These are phyloP conservation scores for Pandemis cinnamomeana DNA, from an alignment of 2,888 invertebrate species.

Conservation along the genomic window DNA sequence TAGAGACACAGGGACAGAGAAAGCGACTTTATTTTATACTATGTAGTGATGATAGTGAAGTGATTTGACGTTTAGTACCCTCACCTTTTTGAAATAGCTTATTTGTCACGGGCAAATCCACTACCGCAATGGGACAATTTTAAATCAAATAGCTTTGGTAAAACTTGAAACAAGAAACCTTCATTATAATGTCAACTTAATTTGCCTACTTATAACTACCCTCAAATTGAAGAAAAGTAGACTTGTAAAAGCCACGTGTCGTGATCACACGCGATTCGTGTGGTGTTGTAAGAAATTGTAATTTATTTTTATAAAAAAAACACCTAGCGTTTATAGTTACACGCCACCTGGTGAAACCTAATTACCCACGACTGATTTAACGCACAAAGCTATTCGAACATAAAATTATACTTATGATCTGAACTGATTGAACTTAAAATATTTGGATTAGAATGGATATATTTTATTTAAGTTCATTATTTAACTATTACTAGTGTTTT, in stretches of 20 bases:
- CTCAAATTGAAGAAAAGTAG: not conserved
- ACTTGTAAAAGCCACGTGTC: slow-evolving; percentile 7
- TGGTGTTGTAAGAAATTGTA: slow-evolving; percentile 2
- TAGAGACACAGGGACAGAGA: no score
- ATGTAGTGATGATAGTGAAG: no score
- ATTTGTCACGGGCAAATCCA: not conserved
- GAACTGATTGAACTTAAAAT: not conserved
- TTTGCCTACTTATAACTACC: not conserved
- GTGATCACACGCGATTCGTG: slow-evolving; percentile 15
- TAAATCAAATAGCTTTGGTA: not conserved
- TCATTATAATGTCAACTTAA: not conserved
- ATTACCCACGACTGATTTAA: not conserved
- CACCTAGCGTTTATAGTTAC: not conserved
- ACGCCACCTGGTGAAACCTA: not conserved
- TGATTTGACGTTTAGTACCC: no score
- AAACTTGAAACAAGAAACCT: not conserved
- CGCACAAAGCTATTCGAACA: not conserved
- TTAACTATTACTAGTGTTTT: no score
- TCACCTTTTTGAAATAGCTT: no score
- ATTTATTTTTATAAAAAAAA: not conserved
- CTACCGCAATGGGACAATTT: not conserved
- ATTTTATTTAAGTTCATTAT: no score
- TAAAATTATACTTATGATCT: not conserved
- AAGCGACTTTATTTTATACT: no score
- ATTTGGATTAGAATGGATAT: no score